Base-by-base conservation (phyloP, 2,797 vertebrate genomes). In the Triplophysa yarkandensis region DNA sequence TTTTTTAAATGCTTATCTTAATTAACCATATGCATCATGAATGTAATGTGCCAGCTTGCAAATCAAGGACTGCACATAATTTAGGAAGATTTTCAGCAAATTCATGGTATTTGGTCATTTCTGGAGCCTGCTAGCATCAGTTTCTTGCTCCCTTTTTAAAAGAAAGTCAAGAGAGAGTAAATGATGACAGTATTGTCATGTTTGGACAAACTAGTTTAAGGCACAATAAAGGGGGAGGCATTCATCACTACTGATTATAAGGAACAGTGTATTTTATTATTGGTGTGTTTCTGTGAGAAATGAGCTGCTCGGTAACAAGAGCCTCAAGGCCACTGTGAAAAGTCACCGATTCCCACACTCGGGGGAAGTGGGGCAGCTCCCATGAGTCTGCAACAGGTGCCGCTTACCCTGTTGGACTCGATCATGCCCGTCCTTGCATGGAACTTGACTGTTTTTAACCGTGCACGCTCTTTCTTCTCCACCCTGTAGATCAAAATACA, bases 391-490 rank as follows among this genome's bases (percentile, higher is more conserved):
- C 34, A 6, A 34, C 57, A 76, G 50, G 25, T 77, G 79, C 82
- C 84, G 95, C 97, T 96, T 93, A 99, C 97, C 94, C 97, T 92
- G 88, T 96, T 98, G 68, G 96, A 96, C 83, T 98, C 97, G 74
- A 97, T 98, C 95, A 99, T 98, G 86, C 97, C 97, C 28, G 97
- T 97, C 88, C 97, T 93, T 85, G 95, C 97, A 64, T 99, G 97
- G 88, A 99, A 99, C 90, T 99, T 99, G 87, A 99, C 98, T 0
- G 97, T 99, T 98, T 99, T 99, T 94, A 99, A 95, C 81, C 97
- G 93, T n/a, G 98, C 98, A 70, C 97, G 88, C 87, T 99, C 98
- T 84, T 99, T 99, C 91, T 98, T 99, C 89, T 99, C 98, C 90
- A 99, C 98, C 90, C 98, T 99, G 85, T 80, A 67, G n/a, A 70